Base-by-base conservation (phyloP, 2,888 invertebrate species). In the Cephus pygmeus region DNA sequence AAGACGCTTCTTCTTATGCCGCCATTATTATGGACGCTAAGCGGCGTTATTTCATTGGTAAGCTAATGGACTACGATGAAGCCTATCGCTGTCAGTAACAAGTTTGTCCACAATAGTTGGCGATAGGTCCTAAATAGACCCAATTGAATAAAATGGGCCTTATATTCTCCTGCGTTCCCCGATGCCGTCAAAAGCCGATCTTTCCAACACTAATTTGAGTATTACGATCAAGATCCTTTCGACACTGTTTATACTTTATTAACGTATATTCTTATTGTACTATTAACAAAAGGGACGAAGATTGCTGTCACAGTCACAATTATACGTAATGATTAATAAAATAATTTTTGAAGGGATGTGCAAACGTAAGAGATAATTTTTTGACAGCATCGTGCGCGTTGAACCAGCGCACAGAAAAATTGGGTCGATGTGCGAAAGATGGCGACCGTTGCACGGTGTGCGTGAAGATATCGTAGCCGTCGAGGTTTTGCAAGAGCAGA, bases 381-480 rank as follows among this genome's bases (percentile, higher is more conserved):
- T 77, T 71, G 75, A 78, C 76, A 75, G 68, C 68, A 75, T 68
- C 35, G 30, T 75, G 78, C 78, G 78, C 78, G 75, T 31, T 73
- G 77, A 36, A 71, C 74, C 33, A 74, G 82, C 84, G 83, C 82
- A 82, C 68, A 77, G 78, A 87, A 87, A 83, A 87, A 89, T 87
- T 88, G 88, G 90, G 90, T 91, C 90, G 90, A 90, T 90, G 87
- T 84, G 86, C 84, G 87, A 86, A 90, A 91, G 88, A 90, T 91
- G 90, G 90, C 90, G 89, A 84, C 84, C 78, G 84, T 79, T 85
- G 85, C 76, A 83, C 84, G 85, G 76, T 84, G 82, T 76, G 83
- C 79, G 79, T 76, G 79, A 76, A 77, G 78, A 77, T 78, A 40
- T 11, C 71, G 71, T 71, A 71, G 71, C 31, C 31, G 31, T 34